These are phyloP conservation scores for Gastracanthus pulcherrimus DNA, from an alignment of 2,888 invertebrate species.

Conservation along the genomic window DNA sequence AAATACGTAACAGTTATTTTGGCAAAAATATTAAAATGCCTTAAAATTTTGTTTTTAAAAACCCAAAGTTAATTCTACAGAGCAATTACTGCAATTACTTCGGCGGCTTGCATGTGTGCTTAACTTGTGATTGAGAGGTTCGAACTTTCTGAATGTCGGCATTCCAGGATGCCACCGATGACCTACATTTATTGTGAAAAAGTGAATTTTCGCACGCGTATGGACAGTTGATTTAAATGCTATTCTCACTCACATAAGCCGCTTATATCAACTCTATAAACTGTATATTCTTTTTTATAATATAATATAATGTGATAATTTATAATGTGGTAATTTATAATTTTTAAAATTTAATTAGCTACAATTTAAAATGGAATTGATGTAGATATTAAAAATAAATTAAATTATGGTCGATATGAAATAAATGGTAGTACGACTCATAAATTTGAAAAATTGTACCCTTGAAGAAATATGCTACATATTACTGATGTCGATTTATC, in stretches of 20 bases:
- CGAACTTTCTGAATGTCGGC: conserved; percentile 4
- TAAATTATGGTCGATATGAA: no score
- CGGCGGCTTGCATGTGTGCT: conserved; percentile 19
- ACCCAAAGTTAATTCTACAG: not conserved
- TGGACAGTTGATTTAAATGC: not conserved
- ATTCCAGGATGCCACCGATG: conserved; percentile 25
- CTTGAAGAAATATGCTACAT: no score
- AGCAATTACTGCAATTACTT: conserved; percentile 16
- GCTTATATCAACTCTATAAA: not conserved
- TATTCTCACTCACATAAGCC: not conserved
- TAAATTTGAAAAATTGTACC: no score
- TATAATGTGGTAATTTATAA: no score
- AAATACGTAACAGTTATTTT: not conserved
- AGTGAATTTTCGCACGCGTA: conserved; percentile 5
- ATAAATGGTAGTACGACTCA: no score
- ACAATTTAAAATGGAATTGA: not conserved
- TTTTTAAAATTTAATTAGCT: no score
- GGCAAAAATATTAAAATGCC: no score
- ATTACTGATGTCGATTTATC: no score
- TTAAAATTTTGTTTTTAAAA: not conserved
- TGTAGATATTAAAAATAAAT: not conserved
- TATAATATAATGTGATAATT: not conserved
- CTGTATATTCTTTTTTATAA: not conserved
- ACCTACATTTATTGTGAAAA: conserved; percentile 22
- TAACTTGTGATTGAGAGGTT: conserved; percentile 2